These are phyloP conservation scores for Lasioglossum marginatum DNA, from an alignment of 2,888 invertebrate genomes.

Conservation along the genomic window DNA sequence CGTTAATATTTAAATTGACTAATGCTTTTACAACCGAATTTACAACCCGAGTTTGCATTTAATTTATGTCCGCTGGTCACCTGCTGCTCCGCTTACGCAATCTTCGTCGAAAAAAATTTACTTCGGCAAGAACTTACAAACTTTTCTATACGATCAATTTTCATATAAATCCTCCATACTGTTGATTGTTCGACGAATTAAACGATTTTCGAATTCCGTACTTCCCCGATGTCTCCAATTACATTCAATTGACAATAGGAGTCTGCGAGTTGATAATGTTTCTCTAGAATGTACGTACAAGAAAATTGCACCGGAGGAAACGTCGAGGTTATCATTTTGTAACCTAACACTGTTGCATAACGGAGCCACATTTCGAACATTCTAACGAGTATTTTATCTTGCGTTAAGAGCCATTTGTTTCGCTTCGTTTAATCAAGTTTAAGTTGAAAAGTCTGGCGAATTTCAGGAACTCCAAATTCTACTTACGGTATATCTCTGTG, in stretches of 20 bases:
- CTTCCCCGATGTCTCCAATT: neutral
- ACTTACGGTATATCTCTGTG: slow-evolving; percentile 47
- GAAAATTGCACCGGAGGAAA: neutral
- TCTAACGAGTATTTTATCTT: neutral
- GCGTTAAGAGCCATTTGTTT: neutral
- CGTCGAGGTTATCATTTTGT: neutral
- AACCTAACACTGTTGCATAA: neutral
- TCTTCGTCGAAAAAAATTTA: neutral
- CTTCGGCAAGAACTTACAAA: neutral
- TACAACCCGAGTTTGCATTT: neutral
- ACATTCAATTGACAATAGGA: neutral
- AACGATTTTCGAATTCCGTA: neutral
- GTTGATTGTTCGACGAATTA: neutral
- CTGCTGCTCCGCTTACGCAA: neutral
- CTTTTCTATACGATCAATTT: neutral
- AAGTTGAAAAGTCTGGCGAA: neutral
- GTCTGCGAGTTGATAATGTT: rapidly evolving
- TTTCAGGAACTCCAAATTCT: slow-evolving; percentile 33
- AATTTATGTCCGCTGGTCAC: neutral
- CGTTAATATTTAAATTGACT: neutral
- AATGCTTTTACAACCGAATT: neutral
- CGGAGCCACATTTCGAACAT: neutral
- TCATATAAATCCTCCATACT: neutral
- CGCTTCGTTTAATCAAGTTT: slow-evolving; percentile 2
- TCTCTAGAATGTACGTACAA: neutral